A percentile compares a stretch with the other conserved stretches of the same genome.
These are phyloP conservation scores for Neocloeon triangulifer DNA, from an alignment of 1,140 invertebrate genomes.

Conservation along the genomic window DNA sequence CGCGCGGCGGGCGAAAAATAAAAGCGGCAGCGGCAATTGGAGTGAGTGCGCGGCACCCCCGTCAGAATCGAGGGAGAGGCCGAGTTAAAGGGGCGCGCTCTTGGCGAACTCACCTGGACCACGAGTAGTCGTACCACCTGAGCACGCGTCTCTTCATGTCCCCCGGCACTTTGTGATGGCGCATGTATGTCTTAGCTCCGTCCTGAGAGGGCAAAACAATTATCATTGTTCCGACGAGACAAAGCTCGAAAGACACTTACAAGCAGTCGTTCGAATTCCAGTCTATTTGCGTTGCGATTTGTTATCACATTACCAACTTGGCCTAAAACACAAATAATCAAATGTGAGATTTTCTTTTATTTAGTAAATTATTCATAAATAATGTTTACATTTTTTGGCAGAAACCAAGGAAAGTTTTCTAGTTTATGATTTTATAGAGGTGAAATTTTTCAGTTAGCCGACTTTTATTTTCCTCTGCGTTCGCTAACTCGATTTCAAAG, in stretches of 20 bases:
- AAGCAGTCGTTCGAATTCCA: constrained; percentile 83
- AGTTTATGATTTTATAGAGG: too few relatives aligned
- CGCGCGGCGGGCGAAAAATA: too few relatives aligned
- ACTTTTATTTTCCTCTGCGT: too few relatives aligned
- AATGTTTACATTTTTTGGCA: too few relatives aligned
- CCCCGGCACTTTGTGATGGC: constrained; percentile 86
- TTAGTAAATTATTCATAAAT: not conserved
- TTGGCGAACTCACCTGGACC: constrained; percentile 41
- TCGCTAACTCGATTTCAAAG: too few relatives aligned
- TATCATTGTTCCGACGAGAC: not conserved
- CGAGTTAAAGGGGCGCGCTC: not conserved
- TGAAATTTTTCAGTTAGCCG: too few relatives aligned
- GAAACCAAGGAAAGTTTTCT: too few relatives aligned
- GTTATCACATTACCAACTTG: constrained; percentile 96
- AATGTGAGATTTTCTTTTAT: not conserved
- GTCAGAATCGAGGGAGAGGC: not conserved
- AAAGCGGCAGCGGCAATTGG: not conserved
- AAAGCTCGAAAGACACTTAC: constrained; percentile 17
- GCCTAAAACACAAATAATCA: constrained; percentile 21
- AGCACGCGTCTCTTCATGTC: constrained; percentile 85
- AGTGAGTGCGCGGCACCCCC: not conserved
- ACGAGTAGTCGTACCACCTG: constrained; percentile 93
- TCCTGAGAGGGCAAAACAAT: constrained; percentile 28
- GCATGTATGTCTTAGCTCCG: constrained; percentile 91
- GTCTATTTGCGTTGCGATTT: constrained; percentile 85